These are phyloP conservation scores for Paraplagusia blochii DNA, from an alignment of 2,113 vertebrate species.

Conservation along the genomic window DNA sequence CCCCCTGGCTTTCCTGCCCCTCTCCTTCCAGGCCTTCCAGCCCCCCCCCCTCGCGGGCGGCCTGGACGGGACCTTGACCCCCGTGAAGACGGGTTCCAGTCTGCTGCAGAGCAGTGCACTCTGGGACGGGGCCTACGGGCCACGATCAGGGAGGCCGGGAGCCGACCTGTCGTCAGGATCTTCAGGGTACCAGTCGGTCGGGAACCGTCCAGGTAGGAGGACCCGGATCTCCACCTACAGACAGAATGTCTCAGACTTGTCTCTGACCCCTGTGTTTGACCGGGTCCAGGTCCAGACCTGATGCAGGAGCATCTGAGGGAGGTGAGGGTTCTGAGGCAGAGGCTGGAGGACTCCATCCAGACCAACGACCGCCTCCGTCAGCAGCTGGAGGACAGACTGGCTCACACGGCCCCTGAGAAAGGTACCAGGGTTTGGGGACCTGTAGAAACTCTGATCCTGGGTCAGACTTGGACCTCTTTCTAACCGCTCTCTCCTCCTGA, in stretches of 20 bases:
- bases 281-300: constrained; percentile 77
- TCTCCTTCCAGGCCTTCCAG: constrained; percentile 52
- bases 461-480: no score
- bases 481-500: no score
- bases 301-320: constrained; percentile 88
- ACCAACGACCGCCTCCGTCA: constrained; percentile 85
- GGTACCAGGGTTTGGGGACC: constrained; percentile 59
- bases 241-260: no score
- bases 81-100: constrained; percentile 36
- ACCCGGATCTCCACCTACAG: no score
- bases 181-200: constrained; percentile 68
- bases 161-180: constrained; percentile 74
- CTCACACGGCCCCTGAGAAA: constrained; percentile 46
- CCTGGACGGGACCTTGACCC: constrained; percentile 37
- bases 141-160: constrained; percentile 54
- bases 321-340: constrained; percentile 82
- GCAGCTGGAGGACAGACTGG: constrained; percentile 82
- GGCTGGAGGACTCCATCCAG: constrained; percentile 89
- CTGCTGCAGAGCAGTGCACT: constrained; percentile 58
- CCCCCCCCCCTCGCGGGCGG: constrained; percentile 32
- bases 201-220: constrained; percentile 78
- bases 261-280: background rate
- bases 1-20: constrained; percentile 44
- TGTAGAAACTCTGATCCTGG: no score
- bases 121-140: constrained; percentile 62